Conservation (phyloP, 2,113 vertebrate genomes). For the Oreochromis niloticus region DNA sequence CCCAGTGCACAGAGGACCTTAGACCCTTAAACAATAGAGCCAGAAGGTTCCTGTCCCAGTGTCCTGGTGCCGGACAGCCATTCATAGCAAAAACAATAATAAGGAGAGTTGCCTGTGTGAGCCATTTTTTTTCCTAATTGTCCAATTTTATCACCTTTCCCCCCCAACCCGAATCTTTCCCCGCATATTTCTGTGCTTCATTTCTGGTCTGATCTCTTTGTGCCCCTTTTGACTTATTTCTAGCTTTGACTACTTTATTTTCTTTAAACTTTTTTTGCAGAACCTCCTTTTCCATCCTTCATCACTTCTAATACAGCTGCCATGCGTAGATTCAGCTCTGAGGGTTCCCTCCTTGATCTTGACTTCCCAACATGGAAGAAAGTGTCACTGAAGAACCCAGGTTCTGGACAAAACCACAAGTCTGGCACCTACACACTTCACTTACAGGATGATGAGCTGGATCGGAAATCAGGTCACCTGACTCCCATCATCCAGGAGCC, state of each 20-base stretch:
- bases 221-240: neutral
- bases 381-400: neutral
- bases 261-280: neutral
- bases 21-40: neutral
- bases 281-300: neutral
- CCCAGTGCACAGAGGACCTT: accelerated
- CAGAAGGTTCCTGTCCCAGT: neutral
- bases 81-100: neutral
- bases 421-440: neutral
- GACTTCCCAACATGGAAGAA: constrained; percentile 59
- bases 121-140: neutral
- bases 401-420: neutral
- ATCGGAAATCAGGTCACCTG: accelerated
- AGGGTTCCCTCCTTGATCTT: constrained; percentile 67
- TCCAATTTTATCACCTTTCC: neutral
- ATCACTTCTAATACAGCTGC: neutral
- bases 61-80: neutral
- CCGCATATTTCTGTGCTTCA: neutral
- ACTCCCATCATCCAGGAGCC: constrained; percentile 21
- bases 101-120: neutral
- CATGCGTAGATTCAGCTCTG: constrained; percentile 73
- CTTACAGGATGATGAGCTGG: neutral
- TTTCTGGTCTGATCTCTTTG: neutral
- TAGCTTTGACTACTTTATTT: neutral
- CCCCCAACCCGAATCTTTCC: neutral